phyloP scores from a whole-genome alignment of 2,797 vertebrate genomes.

The Trachurus trachurus region DNA sequence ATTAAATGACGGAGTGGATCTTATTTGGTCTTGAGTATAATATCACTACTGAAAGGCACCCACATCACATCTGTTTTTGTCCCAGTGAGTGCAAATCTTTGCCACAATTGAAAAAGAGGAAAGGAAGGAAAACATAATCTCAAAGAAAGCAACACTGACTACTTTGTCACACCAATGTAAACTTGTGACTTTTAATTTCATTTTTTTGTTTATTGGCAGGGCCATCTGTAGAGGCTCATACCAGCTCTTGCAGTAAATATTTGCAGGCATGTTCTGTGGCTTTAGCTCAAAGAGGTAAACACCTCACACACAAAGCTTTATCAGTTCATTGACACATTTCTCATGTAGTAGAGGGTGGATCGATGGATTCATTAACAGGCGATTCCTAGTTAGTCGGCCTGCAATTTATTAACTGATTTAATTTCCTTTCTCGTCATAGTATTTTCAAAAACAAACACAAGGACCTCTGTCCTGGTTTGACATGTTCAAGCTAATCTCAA shows the following conservation, averaged over 20 bases:
- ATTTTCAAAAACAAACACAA: background rate
- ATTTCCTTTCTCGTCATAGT: background rate
- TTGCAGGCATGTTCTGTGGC: background rate
- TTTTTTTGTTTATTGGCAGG: too few species aligned
- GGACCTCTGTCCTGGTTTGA: conserved; percentile 13
- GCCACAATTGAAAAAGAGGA: too few species aligned
- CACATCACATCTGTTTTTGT: too few species aligned
- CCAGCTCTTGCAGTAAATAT: background rate
- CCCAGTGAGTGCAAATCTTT: too few species aligned
- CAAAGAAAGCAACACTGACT: too few species aligned
- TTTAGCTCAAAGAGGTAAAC: background rate
- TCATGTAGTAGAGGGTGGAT: background rate
- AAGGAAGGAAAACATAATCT: too few species aligned
- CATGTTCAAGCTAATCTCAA: conserved; percentile 2
- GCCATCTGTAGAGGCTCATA: too few species aligned
- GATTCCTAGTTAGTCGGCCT: background rate
- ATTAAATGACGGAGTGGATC: background rate
- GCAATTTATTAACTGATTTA: background rate
- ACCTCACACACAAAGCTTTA: too few species aligned
- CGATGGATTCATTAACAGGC: background rate
- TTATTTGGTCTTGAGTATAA: too few species aligned
- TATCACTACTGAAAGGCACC: background rate
- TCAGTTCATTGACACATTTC: background rate
- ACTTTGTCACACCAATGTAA: background rate
- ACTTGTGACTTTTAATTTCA: background rate